Base-by-base conservation (phyloP, 1,140 invertebrate genomes). In the Platyura marginata region DNA sequence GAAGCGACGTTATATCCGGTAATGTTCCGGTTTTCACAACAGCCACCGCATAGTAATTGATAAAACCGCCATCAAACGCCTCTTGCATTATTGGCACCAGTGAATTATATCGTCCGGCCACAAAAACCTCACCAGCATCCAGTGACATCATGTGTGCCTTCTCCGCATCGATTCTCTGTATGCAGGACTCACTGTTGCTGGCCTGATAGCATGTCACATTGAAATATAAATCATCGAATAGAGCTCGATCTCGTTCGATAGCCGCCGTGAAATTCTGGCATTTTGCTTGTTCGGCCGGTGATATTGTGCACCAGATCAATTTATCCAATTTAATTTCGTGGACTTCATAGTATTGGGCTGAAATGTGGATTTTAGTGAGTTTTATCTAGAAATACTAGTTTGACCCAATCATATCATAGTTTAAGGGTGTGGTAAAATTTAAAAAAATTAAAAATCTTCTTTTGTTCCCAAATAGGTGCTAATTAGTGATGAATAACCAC, bases 61-160 rank as follows among this genome's bases (percentile, higher is more conserved):
- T 67, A 13, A 72, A 57, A 3, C 68, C 66, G 34, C 64, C 70
- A 42, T 66, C 61, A 50, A 75, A 65, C 16, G 55, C 54, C 57
- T 89, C 84, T 56, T 86, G 80, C 63, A 87, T 70, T 44, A 93
- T 84, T 5, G 93, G 92, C 2, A 93, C 76, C 39, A 96, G 70
- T 57, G 88, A 93, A 61, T 94, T 85, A 57, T 89, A 93, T 38
- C 89, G 66, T 1, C 92, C 92, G 38, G 79, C 91, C 29, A 87
- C 73, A 63, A 92, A 96, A 11, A 93, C 79, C 67, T 95, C 85
- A 18, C 92, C 92, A 29, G 92, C 77, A 66, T 97, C 92, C 5
- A 96, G 56, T 1, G 77, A 77, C 10, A 91, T 84, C 23, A 96
- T 62, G 37, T 95, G 83, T 1, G 81, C 90, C 49, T 77, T 68